Base-by-base conservation (phyloP, 2,797 vertebrate genomes). In the Brotula barbata region DNA sequence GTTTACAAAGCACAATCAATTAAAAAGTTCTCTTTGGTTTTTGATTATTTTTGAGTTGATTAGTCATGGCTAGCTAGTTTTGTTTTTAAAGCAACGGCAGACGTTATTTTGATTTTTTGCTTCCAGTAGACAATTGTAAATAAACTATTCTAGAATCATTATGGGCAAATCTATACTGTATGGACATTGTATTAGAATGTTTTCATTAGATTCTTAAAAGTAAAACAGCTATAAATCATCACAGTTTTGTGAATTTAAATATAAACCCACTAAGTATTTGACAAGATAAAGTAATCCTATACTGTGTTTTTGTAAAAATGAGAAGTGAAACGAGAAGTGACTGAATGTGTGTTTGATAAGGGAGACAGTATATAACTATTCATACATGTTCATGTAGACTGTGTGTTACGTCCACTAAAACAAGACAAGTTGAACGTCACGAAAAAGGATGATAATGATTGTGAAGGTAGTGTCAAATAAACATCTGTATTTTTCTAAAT, bases 1-100 rank as follows among this genome's bases (percentile, higher is more conserved):
- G 91, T 89, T 93, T 91, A 89, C 83, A 89, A 93, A 93, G 91
- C 92, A 93, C 92, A 93, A 93, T 88, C 78, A 73, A 88, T 86
- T 77, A 59, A 76, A 86, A 77, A 68, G 66, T 72, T 73, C 37
- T 72, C 58, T 85, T 84, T 37, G 65, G 58, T 77, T 72, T 73
- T 12, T 65, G 84, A 75, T 58, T 19, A 50, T 83, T 75, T 75
- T 68, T 71, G 63, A 75, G 46, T 82, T 85, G 57, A 84, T 89
- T 78, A 84, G 85, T 89, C 80, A 86, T 65, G 78, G 81, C 86
- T 91, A 88, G 87, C 82, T 87, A 83, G 81, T 87, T 90, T 89
- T 79, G 73, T 88, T 87, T 64, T 81, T 78, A 75, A 83, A 84
- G 87, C 78, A 78, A 86, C 77, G 81, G 78, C 78, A 61, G 73